Conservation (phyloP, 2,113 vertebrate species). For the Stigmatopora argus region DNA sequence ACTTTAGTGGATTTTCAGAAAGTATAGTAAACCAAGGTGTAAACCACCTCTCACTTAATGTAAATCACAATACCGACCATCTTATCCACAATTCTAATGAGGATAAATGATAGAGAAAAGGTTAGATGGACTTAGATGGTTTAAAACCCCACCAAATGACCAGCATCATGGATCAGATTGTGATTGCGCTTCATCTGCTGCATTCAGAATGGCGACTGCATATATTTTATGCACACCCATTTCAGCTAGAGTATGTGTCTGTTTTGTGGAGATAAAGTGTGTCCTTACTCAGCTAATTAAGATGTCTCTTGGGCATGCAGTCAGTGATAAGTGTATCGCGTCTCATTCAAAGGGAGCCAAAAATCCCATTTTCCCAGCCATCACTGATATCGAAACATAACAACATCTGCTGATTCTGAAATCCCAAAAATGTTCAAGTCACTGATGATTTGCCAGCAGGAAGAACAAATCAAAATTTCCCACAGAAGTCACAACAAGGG, state of each 20-base stretch:
- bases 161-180: not conserved
- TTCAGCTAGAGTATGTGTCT: not conserved
- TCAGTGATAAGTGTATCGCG: not conserved
- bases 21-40: not conserved
- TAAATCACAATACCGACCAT: too few relatives aligned
- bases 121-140: not conserved
- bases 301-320: not conserved
- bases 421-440: constrained; percentile 25
- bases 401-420: constrained; percentile 22
- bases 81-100: too few relatives aligned
- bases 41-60: too few relatives aligned
- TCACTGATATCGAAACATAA: constrained; percentile 23
- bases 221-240: not conserved
- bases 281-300: not conserved
- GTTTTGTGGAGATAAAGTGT: constrained; percentile 1
- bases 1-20: not conserved
- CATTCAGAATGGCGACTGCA: not conserved
- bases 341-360: constrained; percentile 5
- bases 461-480: constrained; percentile 28
- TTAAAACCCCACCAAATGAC: not conserved
- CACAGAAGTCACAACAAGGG: constrained; percentile 13
- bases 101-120: not conserved
- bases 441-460: constrained; percentile 18
- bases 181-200: not conserved
- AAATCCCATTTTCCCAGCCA: constrained; percentile 16